Percentiles rank a stretch among this genome's conserved stretches.
Conservation (phyloP, 2,797 vertebrate genomes). For the Sebastes vulpes region DNA sequence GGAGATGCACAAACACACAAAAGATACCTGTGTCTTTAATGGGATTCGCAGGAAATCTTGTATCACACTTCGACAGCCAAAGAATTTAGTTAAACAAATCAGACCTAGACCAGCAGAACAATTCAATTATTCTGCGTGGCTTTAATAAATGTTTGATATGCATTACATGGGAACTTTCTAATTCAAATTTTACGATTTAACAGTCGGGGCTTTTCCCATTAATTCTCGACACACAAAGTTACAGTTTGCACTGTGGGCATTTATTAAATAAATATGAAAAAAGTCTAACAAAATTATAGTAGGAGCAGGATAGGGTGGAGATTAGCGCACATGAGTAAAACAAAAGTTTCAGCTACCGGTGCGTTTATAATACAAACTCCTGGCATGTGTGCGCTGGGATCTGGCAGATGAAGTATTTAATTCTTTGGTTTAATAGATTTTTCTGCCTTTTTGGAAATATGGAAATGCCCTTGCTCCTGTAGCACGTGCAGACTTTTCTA, state of each 20-base stretch:
- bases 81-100: conserved; percentile 95
- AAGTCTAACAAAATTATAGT: conserved; percentile 62
- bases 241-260: conserved; percentile 79
- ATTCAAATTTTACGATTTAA: conserved; percentile 97
- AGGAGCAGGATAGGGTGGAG: conserved; percentile 52
- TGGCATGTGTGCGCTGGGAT: conserved; percentile 59
- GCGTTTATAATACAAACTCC: conserved; percentile 80
- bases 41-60: conserved; percentile 94
- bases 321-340: conserved; percentile 74
- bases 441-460: conserved; percentile 56
- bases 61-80: conserved; percentile 94
- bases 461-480: conserved; percentile 48
- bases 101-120: conserved; percentile 91
- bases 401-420: conserved; percentile 70
- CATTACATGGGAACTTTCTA: conserved; percentile 90
- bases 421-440: conserved; percentile 77
- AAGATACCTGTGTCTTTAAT: conserved; percentile 93
- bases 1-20: conserved; percentile 91
- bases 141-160: conserved; percentile 96
- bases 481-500: conserved; percentile 22
- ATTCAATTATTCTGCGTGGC: conserved; percentile 95
- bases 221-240: conserved; percentile 90
- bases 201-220: conserved; percentile 93
- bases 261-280: conserved; percentile 83
- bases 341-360: conserved; percentile 76